A percentile compares a stretch with the other conserved stretches of the same genome.
Conservation (phyloP, 2,113 vertebrate genomes). For the Atlantisia rogersi region DNA sequence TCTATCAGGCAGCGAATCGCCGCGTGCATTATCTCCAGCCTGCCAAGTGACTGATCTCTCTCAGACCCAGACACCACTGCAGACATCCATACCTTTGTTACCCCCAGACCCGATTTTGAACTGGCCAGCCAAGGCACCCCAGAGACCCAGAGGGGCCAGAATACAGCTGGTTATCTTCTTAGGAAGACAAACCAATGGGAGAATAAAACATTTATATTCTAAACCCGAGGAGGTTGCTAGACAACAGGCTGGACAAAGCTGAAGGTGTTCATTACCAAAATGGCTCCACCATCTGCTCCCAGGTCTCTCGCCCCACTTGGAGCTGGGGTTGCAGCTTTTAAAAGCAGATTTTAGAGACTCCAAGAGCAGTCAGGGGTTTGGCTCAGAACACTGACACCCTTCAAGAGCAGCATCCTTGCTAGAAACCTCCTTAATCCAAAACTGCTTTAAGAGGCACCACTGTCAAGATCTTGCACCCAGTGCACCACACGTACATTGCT, state of each 20-base stretch:
- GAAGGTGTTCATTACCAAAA: neutral
- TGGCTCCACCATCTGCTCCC: neutral
- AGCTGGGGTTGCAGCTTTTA: neutral
- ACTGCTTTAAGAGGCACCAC: neutral
- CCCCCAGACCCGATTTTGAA: neutral
- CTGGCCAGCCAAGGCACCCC: neutral
- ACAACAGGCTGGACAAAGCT: neutral
- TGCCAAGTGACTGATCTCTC: neutral
- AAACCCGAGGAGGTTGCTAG: neutral
- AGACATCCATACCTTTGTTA: conserved; percentile 24
- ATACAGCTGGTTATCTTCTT: conserved; percentile 23
- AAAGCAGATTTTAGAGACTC: neutral
- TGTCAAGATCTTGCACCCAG: neutral
- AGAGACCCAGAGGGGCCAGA: neutral
- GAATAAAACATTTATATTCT: neutral
- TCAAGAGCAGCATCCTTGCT: neutral
- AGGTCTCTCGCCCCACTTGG: neutral
- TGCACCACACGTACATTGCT: neutral
- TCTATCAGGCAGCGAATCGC: conserved; percentile 16
- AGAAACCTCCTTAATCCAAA: neutral
- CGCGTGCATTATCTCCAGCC: conserved; percentile 11
- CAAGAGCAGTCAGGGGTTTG: neutral
- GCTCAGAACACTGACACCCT: neutral
- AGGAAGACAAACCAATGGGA: neutral
- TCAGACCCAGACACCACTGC: neutral